These are phyloP conservation scores for Neopipo cinnamomea DNA, from an alignment of 2,113 vertebrate species.

Conservation along the genomic window DNA sequence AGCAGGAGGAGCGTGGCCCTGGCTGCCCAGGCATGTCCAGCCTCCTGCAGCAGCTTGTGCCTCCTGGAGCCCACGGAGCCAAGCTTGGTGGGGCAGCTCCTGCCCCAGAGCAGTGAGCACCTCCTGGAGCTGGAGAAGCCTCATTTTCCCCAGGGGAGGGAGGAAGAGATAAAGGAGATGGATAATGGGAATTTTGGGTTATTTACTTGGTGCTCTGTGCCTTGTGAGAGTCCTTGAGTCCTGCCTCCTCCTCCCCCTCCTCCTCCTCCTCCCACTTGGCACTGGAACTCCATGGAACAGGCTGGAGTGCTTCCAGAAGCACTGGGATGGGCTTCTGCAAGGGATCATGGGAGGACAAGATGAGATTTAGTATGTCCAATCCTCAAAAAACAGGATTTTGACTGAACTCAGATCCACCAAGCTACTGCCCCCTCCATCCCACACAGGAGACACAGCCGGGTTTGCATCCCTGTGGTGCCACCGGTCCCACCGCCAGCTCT, in stretches of 20 bases:
- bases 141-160: background rate
- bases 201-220: background rate
- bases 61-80: background rate
- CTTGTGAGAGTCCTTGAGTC: background rate
- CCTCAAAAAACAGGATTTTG: background rate
- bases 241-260: background rate
- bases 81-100: too few relatives aligned
- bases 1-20: background rate
- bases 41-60: background rate
- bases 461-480: background rate
- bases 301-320: background rate
- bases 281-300: background rate
- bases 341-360: background rate
- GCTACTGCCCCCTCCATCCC: background rate
- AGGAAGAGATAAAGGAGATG: background rate
- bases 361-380: background rate
- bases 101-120: background rate
- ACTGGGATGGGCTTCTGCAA: background rate
- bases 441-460: accelerated
- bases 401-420: background rate
- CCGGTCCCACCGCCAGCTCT: background rate
- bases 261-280: background rate
- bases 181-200: background rate
- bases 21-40: background rate
- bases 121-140: background rate